A percentile compares a stretch with the other conserved stretches of the same genome.
These are phyloP conservation scores for Pyralis farinalis DNA, from an alignment of 2,888 invertebrate species.

Conservation along the genomic window DNA sequence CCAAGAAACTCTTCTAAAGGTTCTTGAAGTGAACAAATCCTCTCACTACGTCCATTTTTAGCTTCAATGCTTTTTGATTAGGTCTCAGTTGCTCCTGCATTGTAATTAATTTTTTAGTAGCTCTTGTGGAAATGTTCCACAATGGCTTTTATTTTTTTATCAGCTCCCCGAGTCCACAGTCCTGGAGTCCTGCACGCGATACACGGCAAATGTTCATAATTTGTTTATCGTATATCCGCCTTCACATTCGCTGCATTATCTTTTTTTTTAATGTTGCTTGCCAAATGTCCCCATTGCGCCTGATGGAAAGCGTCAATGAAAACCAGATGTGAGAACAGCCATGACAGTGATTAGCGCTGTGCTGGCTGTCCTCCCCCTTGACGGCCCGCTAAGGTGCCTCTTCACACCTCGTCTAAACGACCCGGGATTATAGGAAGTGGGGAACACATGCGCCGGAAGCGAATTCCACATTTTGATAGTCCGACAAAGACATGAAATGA, in stretches of 20 bases:
- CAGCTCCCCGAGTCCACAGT: slow-evolving; percentile 16
- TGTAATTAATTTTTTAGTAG: slow-evolving; percentile 22
- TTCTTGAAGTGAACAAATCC: slow-evolving; percentile 24
- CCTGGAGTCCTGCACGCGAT: slow-evolving; percentile 24
- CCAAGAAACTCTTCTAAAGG: slow-evolving; percentile 22
- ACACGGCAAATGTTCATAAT: slow-evolving; percentile 28
- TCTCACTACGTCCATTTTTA: slow-evolving; percentile 22
- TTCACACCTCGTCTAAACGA: too few species aligned
- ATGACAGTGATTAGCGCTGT: too few species aligned
- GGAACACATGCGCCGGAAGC: too few species aligned
- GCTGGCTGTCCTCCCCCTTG: too few species aligned
- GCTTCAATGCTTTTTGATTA: slow-evolving; percentile 19
- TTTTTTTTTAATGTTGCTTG: too few species aligned
- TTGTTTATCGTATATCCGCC: slow-evolving; percentile 25
- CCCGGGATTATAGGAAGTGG: too few species aligned
- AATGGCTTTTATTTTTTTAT: slow-evolving; percentile 26
- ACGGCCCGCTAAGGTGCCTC: too few species aligned
- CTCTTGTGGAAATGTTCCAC: slow-evolving; percentile 27
- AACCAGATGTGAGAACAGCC: too few species aligned
- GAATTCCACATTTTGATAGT: too few species aligned
- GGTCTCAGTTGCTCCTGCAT: slow-evolving; percentile 18
- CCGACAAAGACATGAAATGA: too few species aligned
- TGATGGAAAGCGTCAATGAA: too few species aligned
- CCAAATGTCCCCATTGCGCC: too few species aligned
- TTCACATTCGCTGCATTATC: slow-evolving; percentile 31